A percentile compares a stretch with the other conserved stretches of the same genome.
phyloP scores from a whole-genome alignment of 2,888 invertebrate genomes.

The Polydrusus cervinus region DNA sequence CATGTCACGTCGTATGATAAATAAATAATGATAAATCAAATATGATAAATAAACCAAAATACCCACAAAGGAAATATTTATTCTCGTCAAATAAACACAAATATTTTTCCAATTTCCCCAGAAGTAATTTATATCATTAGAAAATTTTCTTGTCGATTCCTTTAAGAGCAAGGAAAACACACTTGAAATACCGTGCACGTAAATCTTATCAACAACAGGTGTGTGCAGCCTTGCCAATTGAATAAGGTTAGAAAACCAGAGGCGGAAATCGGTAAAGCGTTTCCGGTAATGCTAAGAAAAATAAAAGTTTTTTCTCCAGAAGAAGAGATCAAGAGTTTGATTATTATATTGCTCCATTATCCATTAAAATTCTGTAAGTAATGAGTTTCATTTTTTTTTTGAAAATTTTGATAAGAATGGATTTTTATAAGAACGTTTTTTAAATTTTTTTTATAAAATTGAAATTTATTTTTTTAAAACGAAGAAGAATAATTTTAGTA shows the following conservation, averaged over 20 bases:
- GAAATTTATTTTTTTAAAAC: too few species aligned
- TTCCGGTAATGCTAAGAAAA: background rate
- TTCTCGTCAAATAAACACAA: background rate
- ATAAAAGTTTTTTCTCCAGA: background rate
- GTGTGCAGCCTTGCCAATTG: slow-evolving; percentile 29
- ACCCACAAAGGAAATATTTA: background rate
- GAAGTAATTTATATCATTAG: slow-evolving; percentile 37
- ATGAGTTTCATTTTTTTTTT: too few species aligned
- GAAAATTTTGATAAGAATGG: too few species aligned
- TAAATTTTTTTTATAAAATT: too few species aligned
- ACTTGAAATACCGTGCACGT: slow-evolving; percentile 44
- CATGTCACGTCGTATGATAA: too few species aligned
- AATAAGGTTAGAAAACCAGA: slow-evolving; percentile 26
- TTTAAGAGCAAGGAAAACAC: slow-evolving; percentile 24
- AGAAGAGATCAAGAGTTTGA: too few species aligned
- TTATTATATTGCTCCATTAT: too few species aligned
- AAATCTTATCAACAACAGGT: slow-evolving; percentile 47
- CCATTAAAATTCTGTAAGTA: too few species aligned
- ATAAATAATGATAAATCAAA: background rate
- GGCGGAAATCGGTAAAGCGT: slow-evolving; percentile 17
- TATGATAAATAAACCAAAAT: background rate
- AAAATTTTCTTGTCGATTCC: slow-evolving; percentile 33
- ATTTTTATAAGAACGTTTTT: too few species aligned
- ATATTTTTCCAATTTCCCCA: slow-evolving; percentile 17
- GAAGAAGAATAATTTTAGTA: too few species aligned